Conservation (phyloP, 64 coral and sea anemone genomes). For the Actinia tenebrosa region DNA sequence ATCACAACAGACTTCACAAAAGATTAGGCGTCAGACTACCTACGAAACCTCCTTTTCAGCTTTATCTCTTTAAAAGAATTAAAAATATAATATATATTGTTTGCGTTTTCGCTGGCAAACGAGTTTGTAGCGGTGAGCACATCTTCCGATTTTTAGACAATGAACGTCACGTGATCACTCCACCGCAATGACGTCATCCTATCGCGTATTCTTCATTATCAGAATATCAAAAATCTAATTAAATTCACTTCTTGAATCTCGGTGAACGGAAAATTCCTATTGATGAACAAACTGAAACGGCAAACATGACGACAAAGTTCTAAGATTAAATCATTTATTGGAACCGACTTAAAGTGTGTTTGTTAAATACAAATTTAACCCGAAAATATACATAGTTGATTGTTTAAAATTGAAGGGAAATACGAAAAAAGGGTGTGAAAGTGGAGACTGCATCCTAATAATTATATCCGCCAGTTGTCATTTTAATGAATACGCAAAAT, state of each 20-base stretch:
- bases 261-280: background rate
- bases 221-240: background rate
- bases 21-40: too few relatives aligned
- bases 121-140: background rate
- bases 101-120: background rate
- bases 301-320: background rate
- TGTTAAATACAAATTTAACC: constrained; percentile 10
- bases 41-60: too few relatives aligned
- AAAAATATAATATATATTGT: too few relatives aligned
- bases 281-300: background rate
- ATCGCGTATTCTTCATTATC: background rate
- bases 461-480: background rate
- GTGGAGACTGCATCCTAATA: background rate
- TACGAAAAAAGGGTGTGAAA: background rate
- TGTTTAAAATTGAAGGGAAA: background rate
- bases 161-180: background rate
- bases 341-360: background rate
- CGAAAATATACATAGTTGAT: background rate
- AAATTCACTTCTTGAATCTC: background rate
- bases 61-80: too few relatives aligned
- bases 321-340: background rate
- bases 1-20: too few relatives aligned
- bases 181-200: background rate
- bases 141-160: background rate
- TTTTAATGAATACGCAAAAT: background rate